Percentiles rank a stretch among this genome's conserved stretches.
These are phyloP conservation scores for Coptotermes formosanus DNA, from an alignment of 1,140 invertebrate species.

Conservation along the genomic window DNA sequence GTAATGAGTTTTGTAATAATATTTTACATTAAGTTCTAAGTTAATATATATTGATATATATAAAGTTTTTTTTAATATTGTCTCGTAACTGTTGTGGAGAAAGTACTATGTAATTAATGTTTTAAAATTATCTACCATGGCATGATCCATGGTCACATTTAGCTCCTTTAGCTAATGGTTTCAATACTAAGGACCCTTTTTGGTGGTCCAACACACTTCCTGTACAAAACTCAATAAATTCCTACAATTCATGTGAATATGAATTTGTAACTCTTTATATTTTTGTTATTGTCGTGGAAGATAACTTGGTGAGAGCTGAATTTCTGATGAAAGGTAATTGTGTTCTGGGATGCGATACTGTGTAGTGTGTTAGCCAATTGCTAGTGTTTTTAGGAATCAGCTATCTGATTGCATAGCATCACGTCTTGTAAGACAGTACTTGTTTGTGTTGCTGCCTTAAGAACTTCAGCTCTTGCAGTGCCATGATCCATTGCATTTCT, in stretches of 20 bases:
- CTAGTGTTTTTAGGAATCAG: no score
- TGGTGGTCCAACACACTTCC: constrained; percentile 28
- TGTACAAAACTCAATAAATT: constrained; percentile 30
- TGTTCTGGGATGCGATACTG: no score
- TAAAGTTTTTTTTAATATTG: constrained; percentile 22
- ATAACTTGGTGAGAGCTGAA: no score
- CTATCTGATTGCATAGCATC: no score
- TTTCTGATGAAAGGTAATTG: no score
- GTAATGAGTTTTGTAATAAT: constrained; percentile 20
- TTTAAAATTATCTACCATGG: constrained; percentile 27
- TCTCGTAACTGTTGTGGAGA: constrained; percentile 8
- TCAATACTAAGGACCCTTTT: constrained; percentile 27
- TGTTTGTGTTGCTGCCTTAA: no score
- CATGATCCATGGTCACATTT: constrained; percentile 24
- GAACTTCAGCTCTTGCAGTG: no score
- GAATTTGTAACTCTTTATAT: not conserved
- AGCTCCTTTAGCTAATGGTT: constrained; percentile 32
- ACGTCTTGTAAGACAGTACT: no score
- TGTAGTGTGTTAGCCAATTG: no score
- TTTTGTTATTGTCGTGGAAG: not conserved
- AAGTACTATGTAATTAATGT: constrained; percentile 27
- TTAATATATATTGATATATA: constrained; percentile 11
- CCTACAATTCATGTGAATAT: constrained; percentile 24
- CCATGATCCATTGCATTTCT: no score
- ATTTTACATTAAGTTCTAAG: constrained; percentile 4